These are phyloP conservation scores for Cygnus atratus DNA, from an alignment of 2,113 vertebrate species.

Conservation along the genomic window DNA sequence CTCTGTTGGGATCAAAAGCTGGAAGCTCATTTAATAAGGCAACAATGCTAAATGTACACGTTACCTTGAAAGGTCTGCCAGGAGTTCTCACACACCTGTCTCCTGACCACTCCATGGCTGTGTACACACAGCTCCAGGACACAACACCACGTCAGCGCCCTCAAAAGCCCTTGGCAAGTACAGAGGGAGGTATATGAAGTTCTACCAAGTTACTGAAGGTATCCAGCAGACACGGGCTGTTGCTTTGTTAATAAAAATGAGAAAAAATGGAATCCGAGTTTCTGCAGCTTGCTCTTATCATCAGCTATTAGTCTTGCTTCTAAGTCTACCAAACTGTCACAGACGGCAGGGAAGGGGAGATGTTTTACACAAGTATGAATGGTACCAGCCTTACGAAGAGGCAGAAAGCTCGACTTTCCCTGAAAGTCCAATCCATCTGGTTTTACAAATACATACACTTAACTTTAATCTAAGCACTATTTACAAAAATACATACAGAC, in stretches of 20 bases:
- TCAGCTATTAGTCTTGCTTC: neutral
- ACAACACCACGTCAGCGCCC: neutral
- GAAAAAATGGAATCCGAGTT: neutral
- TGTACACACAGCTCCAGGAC: neutral
- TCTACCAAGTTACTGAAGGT: neutral
- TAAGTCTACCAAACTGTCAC: neutral
- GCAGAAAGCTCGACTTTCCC: neutral
- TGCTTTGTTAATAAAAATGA: neutral
- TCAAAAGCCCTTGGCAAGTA: neutral
- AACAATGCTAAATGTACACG: neutral
- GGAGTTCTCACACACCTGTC: neutral
- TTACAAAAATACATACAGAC: constrained; percentile 38
- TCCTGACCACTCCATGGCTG: neutral
- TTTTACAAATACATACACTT: constrained; percentile 52
- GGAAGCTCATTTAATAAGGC: neutral
- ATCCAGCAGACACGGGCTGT: neutral
- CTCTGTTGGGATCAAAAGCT: neutral
- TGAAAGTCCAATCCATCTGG: constrained; percentile 17
- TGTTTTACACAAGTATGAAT: neutral
- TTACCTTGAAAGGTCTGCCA: constrained; percentile 13
- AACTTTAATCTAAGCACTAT: constrained; percentile 56
- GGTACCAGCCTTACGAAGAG: neutral
- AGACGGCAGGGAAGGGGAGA: neutral
- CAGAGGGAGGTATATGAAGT: neutral
- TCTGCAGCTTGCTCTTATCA: neutral